Evolutionary conservation across 1,140 invertebrate genomes (phyloP).

Genomic region (Cydia splendana): DNA sequence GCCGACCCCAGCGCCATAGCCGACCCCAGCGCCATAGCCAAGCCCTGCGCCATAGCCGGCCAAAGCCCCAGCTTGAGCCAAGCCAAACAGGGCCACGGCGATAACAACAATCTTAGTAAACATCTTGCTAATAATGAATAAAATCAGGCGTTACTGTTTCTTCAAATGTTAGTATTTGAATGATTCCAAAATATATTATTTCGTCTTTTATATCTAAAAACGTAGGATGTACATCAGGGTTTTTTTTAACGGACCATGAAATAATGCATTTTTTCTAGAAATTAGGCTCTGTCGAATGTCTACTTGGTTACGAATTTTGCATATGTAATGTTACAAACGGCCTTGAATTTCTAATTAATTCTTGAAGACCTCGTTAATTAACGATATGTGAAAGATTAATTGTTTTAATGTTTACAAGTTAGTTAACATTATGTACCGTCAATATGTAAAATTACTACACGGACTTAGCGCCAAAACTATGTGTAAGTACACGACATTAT

Average conservation of each 20-base stretch:
- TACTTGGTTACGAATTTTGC: constrained; percentile 17
- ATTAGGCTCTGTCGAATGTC: constrained; percentile 19
- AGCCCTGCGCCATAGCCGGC: background rate
- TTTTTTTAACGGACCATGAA: constrained; percentile 42
- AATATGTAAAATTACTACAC: no score
- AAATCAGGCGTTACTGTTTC: background rate
- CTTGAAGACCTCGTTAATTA: background rate
- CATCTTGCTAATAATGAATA: constrained; percentile 34
- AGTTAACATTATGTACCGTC: no score
- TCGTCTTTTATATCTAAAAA: constrained; percentile 41
- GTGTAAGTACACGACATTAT: no score
- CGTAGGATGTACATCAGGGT: constrained; percentile 42
- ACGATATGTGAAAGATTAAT: background rate
- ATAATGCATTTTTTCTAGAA: constrained; percentile 9
- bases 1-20: constrained; percentile 19
- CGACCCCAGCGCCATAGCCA: background rate
- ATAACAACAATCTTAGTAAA: constrained; percentile 42
- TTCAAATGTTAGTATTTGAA: constrained; percentile 42
- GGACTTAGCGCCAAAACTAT: no score
- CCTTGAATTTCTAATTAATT: background rate
- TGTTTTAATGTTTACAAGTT: background rate
- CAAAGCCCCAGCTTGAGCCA: constrained; percentile 37
- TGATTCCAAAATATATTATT: constrained; percentile 38
- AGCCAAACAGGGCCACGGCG: constrained; percentile 42
- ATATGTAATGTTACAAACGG: background rate